A percentile compares a stretch with the other conserved stretches of the same genome.
Evolutionary conservation across 1,140 invertebrate genomes (phyloP).

Genomic region (Pygmarrhopalites habei): DNA sequence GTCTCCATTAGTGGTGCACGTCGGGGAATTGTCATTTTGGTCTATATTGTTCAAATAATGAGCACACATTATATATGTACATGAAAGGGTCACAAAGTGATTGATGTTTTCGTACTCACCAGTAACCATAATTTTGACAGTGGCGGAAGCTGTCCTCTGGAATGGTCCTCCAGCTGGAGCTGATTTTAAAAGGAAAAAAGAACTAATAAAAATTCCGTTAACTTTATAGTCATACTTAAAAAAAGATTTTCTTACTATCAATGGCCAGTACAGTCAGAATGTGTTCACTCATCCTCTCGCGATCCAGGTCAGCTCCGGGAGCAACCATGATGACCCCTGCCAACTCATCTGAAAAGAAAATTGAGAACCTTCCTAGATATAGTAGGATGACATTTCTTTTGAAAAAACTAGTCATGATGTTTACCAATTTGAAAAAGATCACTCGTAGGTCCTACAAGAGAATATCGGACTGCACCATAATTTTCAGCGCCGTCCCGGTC

Average conservation of each 20-base stretch:
- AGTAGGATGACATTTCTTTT: too few relatives aligned
- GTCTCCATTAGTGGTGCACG: too few relatives aligned
- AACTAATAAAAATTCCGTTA: neutral
- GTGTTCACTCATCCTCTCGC: constrained; percentile 63
- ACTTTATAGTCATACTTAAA: constrained; percentile 44
- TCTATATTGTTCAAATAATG: too few relatives aligned
- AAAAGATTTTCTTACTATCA: too few relatives aligned
- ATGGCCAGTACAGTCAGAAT: constrained; percentile 62
- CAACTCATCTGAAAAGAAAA: too few relatives aligned
- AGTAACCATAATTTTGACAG: constrained; percentile 38
- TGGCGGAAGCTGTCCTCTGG: constrained; percentile 52
- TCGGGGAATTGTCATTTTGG: too few relatives aligned
- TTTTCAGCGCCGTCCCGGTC: constrained; percentile 62
- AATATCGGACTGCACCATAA: constrained; percentile 61
- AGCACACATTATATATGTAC: too few relatives aligned
- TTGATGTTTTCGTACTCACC: constrained; percentile 64
- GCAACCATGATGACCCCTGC: constrained; percentile 54
- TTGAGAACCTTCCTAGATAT: too few relatives aligned
- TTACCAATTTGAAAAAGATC: constrained; percentile 63
- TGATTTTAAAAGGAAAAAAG: too few relatives aligned
- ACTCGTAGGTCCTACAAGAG: constrained; percentile 61
- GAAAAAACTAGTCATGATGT: too few relatives aligned
- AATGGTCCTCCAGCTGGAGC: constrained; percentile 52
- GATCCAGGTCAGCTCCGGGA: constrained; percentile 57
- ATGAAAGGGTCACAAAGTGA: too few relatives aligned